Percentiles rank a stretch among this genome's conserved stretches.
These are phyloP conservation scores for Pelobates fuscus DNA, from an alignment of 2,113 vertebrate species.

Conservation along the genomic window DNA sequence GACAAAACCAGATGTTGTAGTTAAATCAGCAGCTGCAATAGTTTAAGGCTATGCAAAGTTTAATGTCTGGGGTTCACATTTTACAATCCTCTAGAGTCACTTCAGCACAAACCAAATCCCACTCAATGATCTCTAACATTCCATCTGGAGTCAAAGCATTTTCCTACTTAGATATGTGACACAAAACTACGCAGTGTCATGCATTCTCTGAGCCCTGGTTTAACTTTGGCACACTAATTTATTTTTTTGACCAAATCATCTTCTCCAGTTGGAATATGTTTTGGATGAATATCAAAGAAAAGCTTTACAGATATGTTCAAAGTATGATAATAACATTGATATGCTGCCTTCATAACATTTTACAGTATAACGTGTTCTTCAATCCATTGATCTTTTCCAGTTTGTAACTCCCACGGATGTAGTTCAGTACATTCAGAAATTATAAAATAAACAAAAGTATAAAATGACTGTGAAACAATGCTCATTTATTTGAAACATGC, in stretches of 20 bases:
- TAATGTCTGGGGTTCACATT: constrained; percentile 21
- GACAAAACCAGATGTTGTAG: constrained; percentile 10
- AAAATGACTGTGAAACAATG: too few relatives aligned
- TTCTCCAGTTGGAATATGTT: background rate
- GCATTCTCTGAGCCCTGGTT: background rate
- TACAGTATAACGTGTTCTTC: too few relatives aligned
- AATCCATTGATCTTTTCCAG: too few relatives aligned
- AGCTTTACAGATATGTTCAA: background rate
- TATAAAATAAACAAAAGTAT: too few relatives aligned
- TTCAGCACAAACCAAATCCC: constrained; percentile 20
- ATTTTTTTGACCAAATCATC: background rate
- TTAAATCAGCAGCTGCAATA: constrained; percentile 10
- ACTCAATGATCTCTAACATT: constrained; percentile 22
- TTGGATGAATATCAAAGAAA: background rate
- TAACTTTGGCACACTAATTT: background rate
- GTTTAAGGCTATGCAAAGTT: constrained; percentile 11
- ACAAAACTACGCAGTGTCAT: background rate
- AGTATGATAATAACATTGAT: too few relatives aligned
- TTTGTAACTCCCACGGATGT: too few relatives aligned
- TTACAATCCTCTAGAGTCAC: constrained; percentile 16
- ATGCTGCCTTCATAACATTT: too few relatives aligned
- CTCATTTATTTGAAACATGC: too few relatives aligned
- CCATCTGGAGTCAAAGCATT: constrained; percentile 20
- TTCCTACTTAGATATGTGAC: background rate
- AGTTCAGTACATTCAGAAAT: too few relatives aligned